phyloP scores from a whole-genome alignment of 2,888 invertebrate species.

The Hemaris fuciformis region DNA sequence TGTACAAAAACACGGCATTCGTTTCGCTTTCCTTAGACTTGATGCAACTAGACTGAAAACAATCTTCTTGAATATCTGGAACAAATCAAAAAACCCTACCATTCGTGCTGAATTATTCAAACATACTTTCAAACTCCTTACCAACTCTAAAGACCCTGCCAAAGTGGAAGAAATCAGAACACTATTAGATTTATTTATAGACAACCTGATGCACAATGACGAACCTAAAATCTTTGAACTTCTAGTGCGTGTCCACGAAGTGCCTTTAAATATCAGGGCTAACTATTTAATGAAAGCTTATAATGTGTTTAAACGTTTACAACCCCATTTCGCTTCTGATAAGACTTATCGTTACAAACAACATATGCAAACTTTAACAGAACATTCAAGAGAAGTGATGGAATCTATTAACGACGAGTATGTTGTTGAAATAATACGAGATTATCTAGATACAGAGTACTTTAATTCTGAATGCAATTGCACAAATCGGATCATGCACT shows the following conservation, averaged over 20 bases:
- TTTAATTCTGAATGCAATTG: constrained; percentile 23
- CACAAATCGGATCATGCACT: constrained; percentile 5
- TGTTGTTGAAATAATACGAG: constrained; percentile 40
- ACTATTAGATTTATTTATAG: constrained; percentile 50
- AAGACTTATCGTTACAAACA: constrained; percentile 32
- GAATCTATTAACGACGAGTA: constrained; percentile 45
- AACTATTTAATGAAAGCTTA: constrained; percentile 52
- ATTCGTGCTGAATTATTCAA: constrained; percentile 57
- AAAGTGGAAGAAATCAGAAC: constrained; percentile 44
- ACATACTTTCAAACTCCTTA: constrained; percentile 45
- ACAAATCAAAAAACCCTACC: constrained; percentile 50
- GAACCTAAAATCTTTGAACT: constrained; percentile 51
- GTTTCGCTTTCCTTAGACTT: constrained; percentile 50
- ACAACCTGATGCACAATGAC: constrained; percentile 52
- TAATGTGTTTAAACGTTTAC: constrained; percentile 45
- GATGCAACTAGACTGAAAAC: constrained; percentile 39
- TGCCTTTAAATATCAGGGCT: constrained; percentile 43
- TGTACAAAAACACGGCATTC: constrained; percentile 62
- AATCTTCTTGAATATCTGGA: constrained; percentile 50
- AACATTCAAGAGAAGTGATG: constrained; percentile 43
- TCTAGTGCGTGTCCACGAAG: constrained; percentile 34
- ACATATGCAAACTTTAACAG: constrained; percentile 29
- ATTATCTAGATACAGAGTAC: constrained; percentile 42
- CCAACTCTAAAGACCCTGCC: constrained; percentile 42
- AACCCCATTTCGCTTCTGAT: constrained; percentile 18